These are phyloP conservation scores for Rafetus swinhoei DNA, from an alignment of 2,113 vertebrate species.

Conservation along the genomic window DNA sequence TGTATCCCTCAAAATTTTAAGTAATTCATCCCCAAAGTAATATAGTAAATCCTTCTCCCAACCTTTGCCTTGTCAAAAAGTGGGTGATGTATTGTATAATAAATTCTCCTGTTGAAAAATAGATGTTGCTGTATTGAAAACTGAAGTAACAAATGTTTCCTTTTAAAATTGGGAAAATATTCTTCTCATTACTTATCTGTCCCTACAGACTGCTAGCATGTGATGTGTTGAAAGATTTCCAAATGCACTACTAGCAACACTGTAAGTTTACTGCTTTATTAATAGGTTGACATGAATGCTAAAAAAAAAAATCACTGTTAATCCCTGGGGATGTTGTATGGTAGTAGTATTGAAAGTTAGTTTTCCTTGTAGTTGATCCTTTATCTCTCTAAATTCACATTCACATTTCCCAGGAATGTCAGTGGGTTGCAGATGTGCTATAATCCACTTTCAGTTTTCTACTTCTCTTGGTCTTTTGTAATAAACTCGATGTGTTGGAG, in stretches of 20 bases:
- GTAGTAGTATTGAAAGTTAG: slow-evolving; percentile 55
- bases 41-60: slow-evolving; percentile 35
- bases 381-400: slow-evolving; percentile 4
- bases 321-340: slow-evolving; percentile 57
- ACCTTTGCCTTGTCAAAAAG: slow-evolving; percentile 37
- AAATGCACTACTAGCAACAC: slow-evolving; percentile 41
- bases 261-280: slow-evolving; percentile 64
- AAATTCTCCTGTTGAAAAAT: slow-evolving; percentile 65
- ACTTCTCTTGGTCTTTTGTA: slow-evolving; percentile 61
- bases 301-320: slow-evolving; percentile 58
- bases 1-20: slow-evolving; percentile 55
- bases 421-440: slow-evolving; percentile 43
- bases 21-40: slow-evolving; percentile 61
- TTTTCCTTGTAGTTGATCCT: slow-evolving; percentile 63
- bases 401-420: slow-evolving; percentile 2
- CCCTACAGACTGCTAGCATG: slow-evolving; percentile 70
- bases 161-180: slow-evolving; percentile 53
- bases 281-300: slow-evolving; percentile 65
- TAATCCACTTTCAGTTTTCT: slow-evolving; percentile 30
- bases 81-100: slow-evolving; percentile 55
- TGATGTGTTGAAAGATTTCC: slow-evolving; percentile 77
- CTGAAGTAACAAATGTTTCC: slow-evolving; percentile 67
- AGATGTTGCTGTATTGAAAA: slow-evolving; percentile 70
- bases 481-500: slow-evolving; percentile 47
- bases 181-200: slow-evolving; percentile 71